Percentiles rank a stretch among this genome's conserved stretches.
These are phyloP conservation scores for Danaus melanippus DNA, from an alignment of 1,140 invertebrate species.

Conservation along the genomic window DNA sequence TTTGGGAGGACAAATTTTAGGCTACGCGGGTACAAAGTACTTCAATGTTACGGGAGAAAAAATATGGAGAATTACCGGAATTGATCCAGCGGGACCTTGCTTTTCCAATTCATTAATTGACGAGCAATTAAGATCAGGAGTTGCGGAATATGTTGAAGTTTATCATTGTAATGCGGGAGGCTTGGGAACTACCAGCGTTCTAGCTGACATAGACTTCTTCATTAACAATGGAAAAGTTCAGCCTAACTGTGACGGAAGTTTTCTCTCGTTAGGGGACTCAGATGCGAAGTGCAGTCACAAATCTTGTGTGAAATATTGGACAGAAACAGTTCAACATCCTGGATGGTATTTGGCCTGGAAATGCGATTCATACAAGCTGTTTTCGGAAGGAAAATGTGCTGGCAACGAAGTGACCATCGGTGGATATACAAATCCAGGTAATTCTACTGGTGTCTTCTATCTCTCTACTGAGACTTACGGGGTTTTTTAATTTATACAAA, in stretches of 20 bases:
- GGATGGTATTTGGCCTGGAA: slow-evolving; percentile 47
- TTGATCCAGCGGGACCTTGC: slow-evolving; percentile 78
- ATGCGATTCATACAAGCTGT: slow-evolving; percentile 47
- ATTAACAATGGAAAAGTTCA: slow-evolving; percentile 74
- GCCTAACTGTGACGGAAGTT: slow-evolving; percentile 66
- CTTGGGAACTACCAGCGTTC: slow-evolving; percentile 69
- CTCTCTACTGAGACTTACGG: slow-evolving; percentile 50
- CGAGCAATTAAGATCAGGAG: slow-evolving; percentile 68
- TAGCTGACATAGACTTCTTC: slow-evolving; percentile 76
- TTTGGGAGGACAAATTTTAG: slow-evolving; percentile 67
- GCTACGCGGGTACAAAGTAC: slow-evolving; percentile 51
- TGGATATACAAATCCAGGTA: slow-evolving; percentile 58
- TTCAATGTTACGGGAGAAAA: slow-evolving; percentile 39
- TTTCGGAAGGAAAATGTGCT: slow-evolving; percentile 40
- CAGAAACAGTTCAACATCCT: slow-evolving; percentile 40
- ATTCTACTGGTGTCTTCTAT: slow-evolving; percentile 56
- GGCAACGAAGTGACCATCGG: slow-evolving; percentile 50
- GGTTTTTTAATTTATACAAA: slow-evolving; percentile 2
- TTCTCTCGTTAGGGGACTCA: slow-evolving; percentile 46
- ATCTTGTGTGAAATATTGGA: slow-evolving; percentile 50
- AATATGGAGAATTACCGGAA: slow-evolving; percentile 67
- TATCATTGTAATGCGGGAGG: slow-evolving; percentile 73
- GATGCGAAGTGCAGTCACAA: slow-evolving; percentile 61
- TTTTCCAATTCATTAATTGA: slow-evolving; percentile 66
- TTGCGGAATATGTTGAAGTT: slow-evolving; percentile 74